Evolutionary conservation across 2,113 vertebrate species (phyloP).

Genomic region (Numenius arquata): DNA sequence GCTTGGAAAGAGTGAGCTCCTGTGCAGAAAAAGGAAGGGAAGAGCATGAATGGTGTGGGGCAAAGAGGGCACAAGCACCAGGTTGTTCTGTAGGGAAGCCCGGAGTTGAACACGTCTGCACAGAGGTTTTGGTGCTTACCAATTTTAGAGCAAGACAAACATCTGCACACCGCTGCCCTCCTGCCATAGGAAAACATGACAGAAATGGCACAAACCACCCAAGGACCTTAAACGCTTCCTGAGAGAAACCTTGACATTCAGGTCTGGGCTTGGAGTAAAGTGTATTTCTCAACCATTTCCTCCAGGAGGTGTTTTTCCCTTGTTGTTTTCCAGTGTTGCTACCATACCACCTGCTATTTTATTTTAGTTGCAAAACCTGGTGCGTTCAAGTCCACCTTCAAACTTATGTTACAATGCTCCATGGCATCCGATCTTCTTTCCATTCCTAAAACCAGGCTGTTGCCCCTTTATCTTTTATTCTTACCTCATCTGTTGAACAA

Average conservation of each 20-base stretch:
- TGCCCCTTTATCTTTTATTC: constrained; percentile 33
- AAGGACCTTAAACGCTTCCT: not conserved
- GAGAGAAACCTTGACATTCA: not conserved
- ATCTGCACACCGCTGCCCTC: not conserved
- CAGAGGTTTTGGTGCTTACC: not conserved
- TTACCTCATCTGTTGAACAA: constrained; percentile 63
- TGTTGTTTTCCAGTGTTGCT: not conserved
- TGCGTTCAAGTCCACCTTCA: not conserved
- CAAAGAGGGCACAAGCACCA: not conserved
- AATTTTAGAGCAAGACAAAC: not conserved
- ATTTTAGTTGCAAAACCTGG: not conserved
- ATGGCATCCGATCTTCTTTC: not conserved
- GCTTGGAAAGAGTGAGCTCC: not conserved
- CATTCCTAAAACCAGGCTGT: constrained; percentile 16
- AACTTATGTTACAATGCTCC: not conserved
- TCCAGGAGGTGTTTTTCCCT: not conserved
- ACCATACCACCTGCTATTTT: constrained; percentile 2
- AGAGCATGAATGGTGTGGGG: not conserved
- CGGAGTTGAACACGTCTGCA: not conserved
- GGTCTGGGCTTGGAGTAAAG: not conserved
- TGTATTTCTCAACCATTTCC: not conserved
- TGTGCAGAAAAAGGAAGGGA: not conserved
- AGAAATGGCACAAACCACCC: not conserved
- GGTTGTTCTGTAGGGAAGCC: not conserved
- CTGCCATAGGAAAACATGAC: not conserved